Conservation (phyloP, 2,888 invertebrate species). For the Agrochola lota region DNA sequence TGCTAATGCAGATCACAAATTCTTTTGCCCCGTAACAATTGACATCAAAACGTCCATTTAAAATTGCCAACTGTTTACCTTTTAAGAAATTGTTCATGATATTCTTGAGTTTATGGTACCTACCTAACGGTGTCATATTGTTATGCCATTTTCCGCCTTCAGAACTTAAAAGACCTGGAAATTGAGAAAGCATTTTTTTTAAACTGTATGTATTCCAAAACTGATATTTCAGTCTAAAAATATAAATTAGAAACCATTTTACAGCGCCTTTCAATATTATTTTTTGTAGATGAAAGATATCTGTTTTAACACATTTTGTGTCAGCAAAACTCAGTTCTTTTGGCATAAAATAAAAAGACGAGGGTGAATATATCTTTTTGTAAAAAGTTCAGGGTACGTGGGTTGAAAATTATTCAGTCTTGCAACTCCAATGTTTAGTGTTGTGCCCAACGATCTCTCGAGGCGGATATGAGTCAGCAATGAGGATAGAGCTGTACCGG, state of each 20-base stretch:
- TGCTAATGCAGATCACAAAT: conserved; percentile 33
- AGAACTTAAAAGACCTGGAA: background rate
- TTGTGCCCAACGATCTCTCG: conserved; percentile 31
- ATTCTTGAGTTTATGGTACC: conserved; percentile 2
- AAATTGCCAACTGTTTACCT: conserved; percentile 1
- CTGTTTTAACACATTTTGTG: conserved; percentile 26
- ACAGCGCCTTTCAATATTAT: conserved; percentile 25
- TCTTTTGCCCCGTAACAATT: conserved; percentile 2
- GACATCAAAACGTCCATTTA: background rate
- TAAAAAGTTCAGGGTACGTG: background rate
- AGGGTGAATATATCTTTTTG: background rate
- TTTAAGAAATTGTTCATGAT: background rate
- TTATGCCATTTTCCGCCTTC: conserved; percentile 9
- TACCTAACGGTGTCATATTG: conserved; percentile 1
- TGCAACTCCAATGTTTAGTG: conserved; percentile 35
- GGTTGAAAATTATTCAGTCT: conserved; percentile 16
- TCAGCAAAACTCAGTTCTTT: conserved; percentile 22
- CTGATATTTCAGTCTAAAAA: conserved; percentile 10
- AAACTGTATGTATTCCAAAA: conserved; percentile 8
- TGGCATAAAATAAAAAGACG: conserved; percentile 16
- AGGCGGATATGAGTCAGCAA: conserved; percentile 53
- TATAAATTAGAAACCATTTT: background rate
- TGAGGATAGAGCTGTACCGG: conserved; percentile 48
- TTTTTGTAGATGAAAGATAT: conserved; percentile 28
- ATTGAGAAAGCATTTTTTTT: conserved; percentile 10